Conservation (phyloP, 1,140 invertebrate species). For the Drosophila melanica region DNA sequence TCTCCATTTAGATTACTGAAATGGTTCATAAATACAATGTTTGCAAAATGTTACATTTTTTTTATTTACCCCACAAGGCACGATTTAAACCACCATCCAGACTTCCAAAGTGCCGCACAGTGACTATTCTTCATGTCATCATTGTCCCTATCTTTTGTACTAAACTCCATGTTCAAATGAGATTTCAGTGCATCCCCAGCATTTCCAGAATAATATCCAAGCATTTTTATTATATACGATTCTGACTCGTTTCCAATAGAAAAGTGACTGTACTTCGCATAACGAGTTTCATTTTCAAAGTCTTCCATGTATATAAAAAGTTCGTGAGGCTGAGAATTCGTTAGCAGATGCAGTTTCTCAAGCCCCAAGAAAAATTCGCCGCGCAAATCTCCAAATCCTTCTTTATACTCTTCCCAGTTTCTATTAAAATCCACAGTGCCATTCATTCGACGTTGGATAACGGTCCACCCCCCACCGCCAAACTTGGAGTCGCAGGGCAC, state of each 20-base stretch:
- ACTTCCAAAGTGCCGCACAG: constrained; percentile 87
- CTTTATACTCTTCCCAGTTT: no score
- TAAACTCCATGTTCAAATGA: constrained; percentile 88
- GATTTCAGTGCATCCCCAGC: constrained; percentile 87
- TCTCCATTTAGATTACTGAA: constrained; percentile 25
- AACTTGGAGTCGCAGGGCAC: no score
- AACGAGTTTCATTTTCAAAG: no score
- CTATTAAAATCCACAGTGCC: no score
- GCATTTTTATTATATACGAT: constrained; percentile 86
- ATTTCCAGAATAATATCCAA: constrained; percentile 87
- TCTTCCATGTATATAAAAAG: no score
- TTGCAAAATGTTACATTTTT: background rate
- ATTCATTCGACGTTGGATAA: no score
- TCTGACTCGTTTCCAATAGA: constrained; percentile 84
- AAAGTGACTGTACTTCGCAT: background rate
- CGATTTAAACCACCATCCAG: constrained; percentile 88
- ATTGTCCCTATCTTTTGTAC: constrained; percentile 88
- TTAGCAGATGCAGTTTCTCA: constrained; percentile 5
- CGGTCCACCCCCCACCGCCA: no score
- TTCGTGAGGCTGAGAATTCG: no score
- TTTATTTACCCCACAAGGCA: no score
- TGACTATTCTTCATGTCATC: constrained; percentile 85
- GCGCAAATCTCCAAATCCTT: constrained; percentile 2
- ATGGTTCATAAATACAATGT: background rate
- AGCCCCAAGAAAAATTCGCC: constrained; percentile 27